Conservation (phyloP, 1,140 invertebrate genomes). For the Paracyclopina nana region DNA sequence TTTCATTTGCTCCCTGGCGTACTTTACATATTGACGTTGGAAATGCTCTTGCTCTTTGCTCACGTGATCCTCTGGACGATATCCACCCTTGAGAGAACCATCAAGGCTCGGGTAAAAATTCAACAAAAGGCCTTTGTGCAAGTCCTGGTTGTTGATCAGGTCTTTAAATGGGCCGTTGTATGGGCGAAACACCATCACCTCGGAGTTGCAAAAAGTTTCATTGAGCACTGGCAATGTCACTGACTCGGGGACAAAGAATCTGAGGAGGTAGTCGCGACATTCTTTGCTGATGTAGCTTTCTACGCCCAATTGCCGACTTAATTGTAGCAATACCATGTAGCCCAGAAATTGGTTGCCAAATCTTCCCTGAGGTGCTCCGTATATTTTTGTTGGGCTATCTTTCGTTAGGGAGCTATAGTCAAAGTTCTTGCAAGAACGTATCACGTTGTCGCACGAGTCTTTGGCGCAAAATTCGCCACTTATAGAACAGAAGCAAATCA, state of each 20-base stretch:
- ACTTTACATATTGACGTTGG: background rate
- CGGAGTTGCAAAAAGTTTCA: background rate
- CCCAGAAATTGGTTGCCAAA: background rate
- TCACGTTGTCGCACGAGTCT: background rate
- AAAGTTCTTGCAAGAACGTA: background rate
- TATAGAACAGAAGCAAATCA: background rate
- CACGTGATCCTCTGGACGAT: background rate
- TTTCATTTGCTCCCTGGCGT: background rate
- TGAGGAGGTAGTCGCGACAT: background rate
- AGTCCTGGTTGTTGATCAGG: background rate
- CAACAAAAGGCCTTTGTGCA: background rate
- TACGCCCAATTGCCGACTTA: background rate
- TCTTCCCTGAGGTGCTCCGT: background rate
- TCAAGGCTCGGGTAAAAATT: background rate
- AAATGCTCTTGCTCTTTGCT: background rate
- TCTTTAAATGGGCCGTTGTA: background rate
- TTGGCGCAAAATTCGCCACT: background rate
- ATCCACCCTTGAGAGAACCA: background rate
- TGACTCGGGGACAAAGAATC: background rate
- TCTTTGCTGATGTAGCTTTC: background rate
- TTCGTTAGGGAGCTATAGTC: background rate
- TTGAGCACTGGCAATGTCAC: background rate
- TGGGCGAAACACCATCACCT: background rate
- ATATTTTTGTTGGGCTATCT: background rate
- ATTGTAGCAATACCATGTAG: background rate